Evolutionary conservation across 1,140 invertebrate species (phyloP).

Genomic region (Oncopodura yosiiana): DNA sequence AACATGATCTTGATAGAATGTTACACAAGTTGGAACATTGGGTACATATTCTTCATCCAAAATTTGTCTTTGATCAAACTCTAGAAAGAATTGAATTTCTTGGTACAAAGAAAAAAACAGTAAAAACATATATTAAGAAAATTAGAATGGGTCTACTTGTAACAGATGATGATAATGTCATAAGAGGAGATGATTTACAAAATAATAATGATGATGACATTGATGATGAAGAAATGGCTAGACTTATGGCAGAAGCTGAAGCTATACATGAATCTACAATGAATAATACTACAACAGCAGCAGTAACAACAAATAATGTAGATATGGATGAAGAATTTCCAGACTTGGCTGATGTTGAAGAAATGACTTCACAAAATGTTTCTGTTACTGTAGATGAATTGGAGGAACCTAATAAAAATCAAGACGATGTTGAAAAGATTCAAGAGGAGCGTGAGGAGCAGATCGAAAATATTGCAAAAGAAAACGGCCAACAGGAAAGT

Average conservation of each 20-base stretch:
- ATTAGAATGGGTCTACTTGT: constrained; percentile 53
- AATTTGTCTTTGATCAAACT: constrained; percentile 74
- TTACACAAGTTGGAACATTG: constrained; percentile 81
- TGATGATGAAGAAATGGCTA: constrained; percentile 11
- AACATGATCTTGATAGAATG: constrained; percentile 65
- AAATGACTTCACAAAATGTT: neutral
- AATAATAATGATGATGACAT: constrained; percentile 11
- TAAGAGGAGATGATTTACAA: neutral
- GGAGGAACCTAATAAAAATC: neutral
- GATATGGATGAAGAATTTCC: neutral
- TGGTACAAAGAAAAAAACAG: constrained; percentile 56
- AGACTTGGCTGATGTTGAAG: neutral
- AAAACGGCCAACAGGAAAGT: too few species aligned
- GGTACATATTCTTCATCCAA: constrained; percentile 81
- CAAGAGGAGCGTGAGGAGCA: too few species aligned
- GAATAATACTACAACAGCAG: neutral
- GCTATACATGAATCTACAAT: neutral
- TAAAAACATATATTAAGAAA: constrained; percentile 51
- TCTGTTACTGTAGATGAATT: neutral
- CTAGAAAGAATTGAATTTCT: constrained; percentile 68
- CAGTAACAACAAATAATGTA: neutral
- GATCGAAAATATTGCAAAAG: too few species aligned
- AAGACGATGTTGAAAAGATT: neutral
- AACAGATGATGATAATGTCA: neutral
- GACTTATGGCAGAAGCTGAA: neutral